These are phyloP conservation scores for Torymus texanus DNA, from an alignment of 2,888 invertebrate species.

Conservation along the genomic window DNA sequence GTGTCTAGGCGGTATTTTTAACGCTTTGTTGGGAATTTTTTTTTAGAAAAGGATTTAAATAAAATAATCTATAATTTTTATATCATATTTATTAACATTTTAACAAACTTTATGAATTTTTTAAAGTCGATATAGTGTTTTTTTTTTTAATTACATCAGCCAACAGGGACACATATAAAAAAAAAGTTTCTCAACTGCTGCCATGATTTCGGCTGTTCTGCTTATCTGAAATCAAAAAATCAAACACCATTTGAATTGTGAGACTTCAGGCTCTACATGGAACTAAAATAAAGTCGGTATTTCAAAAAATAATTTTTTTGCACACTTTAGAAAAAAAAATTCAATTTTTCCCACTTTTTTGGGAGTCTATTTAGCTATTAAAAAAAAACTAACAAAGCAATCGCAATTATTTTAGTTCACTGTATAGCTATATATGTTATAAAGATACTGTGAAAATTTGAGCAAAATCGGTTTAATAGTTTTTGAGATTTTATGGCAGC, in stretches of 20 bases:
- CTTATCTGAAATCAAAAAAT: constrained; percentile 47
- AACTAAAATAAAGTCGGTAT: constrained; percentile 17
- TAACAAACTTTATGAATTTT: constrained; percentile 39
- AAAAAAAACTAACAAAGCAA: constrained; percentile 18
- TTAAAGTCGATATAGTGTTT: constrained; percentile 42
- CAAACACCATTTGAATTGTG: constrained; percentile 33
- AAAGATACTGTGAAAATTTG: too few species aligned
- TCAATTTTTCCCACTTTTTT: constrained; percentile 8
- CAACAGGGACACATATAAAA: constrained; percentile 48
- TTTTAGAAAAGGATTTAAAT: constrained; percentile 30
- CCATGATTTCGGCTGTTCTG: constrained; percentile 45
- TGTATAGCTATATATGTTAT: neutral
- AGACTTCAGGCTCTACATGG: constrained; percentile 18
- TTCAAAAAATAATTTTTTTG: constrained; percentile 13
- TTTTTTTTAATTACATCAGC: constrained; percentile 45
- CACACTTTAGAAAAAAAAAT: constrained; percentile 17
- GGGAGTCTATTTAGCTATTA: neutral
- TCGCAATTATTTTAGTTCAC: neutral
- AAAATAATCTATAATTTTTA: constrained; percentile 16
- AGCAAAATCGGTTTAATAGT: too few species aligned
- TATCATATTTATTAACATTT: constrained; percentile 33
- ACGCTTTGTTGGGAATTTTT: neutral
- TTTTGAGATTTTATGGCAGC: too few species aligned
- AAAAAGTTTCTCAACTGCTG: constrained; percentile 45
- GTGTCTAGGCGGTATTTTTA: neutral